Conservation (phyloP, 2,797 vertebrate genomes). For the Typhlichthys eigenmanni region DNA sequence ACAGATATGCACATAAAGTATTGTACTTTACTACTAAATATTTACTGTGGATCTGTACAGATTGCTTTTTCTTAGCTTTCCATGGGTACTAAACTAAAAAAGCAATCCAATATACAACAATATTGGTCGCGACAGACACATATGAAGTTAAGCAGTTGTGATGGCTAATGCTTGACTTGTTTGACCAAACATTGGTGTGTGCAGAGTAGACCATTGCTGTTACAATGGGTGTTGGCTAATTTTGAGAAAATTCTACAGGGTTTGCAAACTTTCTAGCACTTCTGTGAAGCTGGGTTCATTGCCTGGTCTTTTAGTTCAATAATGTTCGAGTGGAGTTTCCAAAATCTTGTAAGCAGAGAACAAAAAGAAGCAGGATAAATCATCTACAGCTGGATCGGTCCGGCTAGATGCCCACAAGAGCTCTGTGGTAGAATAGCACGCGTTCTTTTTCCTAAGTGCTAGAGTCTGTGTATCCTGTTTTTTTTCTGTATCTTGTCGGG, state of each 20-base stretch:
- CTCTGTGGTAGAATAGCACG: slow-evolving; percentile 19
- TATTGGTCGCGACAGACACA: no score
- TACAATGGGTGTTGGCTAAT: neutral
- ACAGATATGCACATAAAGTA: slow-evolving; percentile 8
- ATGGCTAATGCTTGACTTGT: neutral
- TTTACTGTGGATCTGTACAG: no score
- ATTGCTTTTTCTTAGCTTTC: no score
- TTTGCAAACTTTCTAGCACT: no score
- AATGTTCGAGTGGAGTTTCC: slow-evolving; percentile 26
- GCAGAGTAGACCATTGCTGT: no score
- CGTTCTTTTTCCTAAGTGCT: neutral
- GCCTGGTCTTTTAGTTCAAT: slow-evolving; percentile 10
- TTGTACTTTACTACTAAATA: neutral
- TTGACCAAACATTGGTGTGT: no score
- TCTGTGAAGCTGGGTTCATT: slow-evolving; percentile 10
- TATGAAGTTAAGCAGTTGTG: neutral
- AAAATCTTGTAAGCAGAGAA: slow-evolving; percentile 33
- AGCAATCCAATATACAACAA: neutral
- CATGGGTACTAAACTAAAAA: neutral
- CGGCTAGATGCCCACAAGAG: slow-evolving; percentile 10
- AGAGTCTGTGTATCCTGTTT: slow-evolving; percentile 9
- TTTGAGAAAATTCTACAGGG: neutral
- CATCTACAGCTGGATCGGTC: slow-evolving; percentile 37
- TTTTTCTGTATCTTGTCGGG: neutral
- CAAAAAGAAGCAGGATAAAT: slow-evolving; percentile 30